These are phyloP conservation scores for Aphaenogaster rudis DNA, from an alignment of 1,140 invertebrate species.

Conservation along the genomic window DNA sequence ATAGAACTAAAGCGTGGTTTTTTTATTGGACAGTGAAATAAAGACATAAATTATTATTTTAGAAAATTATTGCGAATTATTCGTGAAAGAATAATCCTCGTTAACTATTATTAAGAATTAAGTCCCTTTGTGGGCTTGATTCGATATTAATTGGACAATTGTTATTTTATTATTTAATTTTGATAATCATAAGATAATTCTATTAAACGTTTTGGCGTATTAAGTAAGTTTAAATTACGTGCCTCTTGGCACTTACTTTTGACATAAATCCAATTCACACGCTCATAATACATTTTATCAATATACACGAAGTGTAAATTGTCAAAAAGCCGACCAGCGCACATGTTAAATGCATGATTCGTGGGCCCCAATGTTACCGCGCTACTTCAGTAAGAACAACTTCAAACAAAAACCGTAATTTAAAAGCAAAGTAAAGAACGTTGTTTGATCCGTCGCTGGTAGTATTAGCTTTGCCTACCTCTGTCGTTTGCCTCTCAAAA, in stretches of 20 bases:
- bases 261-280: slow-evolving; percentile 23
- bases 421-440: background rate
- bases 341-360: background rate
- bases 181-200: background rate
- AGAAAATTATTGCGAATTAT: background rate
- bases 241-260: background rate
- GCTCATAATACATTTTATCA: background rate
- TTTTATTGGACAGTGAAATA: background rate
- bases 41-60: background rate
- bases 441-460: background rate
- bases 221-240: background rate
- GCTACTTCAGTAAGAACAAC: background rate
- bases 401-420: background rate
- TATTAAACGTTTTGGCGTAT: background rate
- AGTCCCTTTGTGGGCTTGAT: background rate
- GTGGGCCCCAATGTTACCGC: background rate
- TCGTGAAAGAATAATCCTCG: background rate
- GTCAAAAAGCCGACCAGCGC: background rate
- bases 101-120: background rate
- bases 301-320: background rate
- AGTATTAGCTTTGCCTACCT: background rate
- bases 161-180: background rate
- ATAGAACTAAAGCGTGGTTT: no score
- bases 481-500: background rate
- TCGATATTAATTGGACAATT: background rate